Percentiles rank a stretch among this genome's conserved stretches.
phyloP scores from a whole-genome alignment of 2,888 invertebrate genomes.

The Agriopis leucophaearia region DNA sequence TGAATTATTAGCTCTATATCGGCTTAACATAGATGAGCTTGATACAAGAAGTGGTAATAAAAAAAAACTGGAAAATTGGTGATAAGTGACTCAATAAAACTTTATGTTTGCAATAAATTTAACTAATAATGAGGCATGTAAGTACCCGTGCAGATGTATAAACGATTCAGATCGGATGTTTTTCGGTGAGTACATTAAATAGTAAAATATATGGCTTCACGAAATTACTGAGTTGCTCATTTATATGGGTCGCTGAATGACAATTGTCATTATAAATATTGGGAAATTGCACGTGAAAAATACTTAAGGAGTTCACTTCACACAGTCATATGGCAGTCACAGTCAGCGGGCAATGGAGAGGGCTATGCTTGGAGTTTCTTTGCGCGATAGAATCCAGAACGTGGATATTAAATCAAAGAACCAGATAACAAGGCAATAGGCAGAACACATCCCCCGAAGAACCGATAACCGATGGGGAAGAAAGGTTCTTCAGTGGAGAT shows the following conservation, averaged over 20 bases:
- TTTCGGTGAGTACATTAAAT: slow-evolving; percentile 34
- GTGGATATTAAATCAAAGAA: too few species aligned
- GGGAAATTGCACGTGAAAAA: neutral
- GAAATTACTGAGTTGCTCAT: slow-evolving; percentile 10
- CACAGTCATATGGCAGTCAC: too few species aligned
- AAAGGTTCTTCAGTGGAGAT: too few species aligned
- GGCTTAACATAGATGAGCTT: slow-evolving; percentile 33
- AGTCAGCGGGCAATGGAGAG: too few species aligned
- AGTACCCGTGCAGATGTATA: slow-evolving; percentile 29
- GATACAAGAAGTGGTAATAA: slow-evolving; percentile 28
- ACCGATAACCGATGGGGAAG: too few species aligned
- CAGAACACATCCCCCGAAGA: too few species aligned
- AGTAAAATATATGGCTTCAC: slow-evolving; percentile 7
- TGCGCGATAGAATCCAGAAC: too few species aligned
- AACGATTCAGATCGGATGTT: slow-evolving; percentile 30
- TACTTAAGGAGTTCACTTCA: neutral
- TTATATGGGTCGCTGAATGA: neutral
- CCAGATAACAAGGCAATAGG: too few species aligned
- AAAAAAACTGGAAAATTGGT: slow-evolving; percentile 33
- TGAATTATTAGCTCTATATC: slow-evolving; percentile 76
- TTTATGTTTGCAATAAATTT: slow-evolving; percentile 31
- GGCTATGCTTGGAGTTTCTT: too few species aligned
- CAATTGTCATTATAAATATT: slow-evolving; percentile 5
- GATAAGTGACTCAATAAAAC: slow-evolving; percentile 20
- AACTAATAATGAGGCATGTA: slow-evolving; percentile 24